phyloP scores from a whole-genome alignment of 2,797 vertebrate species.

The Sebastes minor region DNA sequence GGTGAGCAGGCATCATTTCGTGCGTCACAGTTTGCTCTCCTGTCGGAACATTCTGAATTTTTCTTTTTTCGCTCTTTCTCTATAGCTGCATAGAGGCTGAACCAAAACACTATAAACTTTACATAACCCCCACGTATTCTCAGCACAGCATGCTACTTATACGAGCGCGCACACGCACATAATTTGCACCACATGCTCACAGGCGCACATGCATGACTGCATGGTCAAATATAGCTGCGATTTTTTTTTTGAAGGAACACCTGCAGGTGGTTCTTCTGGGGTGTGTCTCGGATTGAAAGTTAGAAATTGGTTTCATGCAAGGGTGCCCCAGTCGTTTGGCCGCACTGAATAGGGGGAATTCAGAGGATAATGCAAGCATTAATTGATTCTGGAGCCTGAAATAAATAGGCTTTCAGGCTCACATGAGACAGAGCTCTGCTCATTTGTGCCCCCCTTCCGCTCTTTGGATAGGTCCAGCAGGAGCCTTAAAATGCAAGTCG shows the following conservation, averaged over 20 bases:
- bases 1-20: slow-evolving; percentile 35
- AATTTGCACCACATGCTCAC: background rate
- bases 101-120: slow-evolving; percentile 29
- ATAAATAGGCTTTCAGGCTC: slow-evolving; percentile 80
- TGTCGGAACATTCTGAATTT: slow-evolving; percentile 53
- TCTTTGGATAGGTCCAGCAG: slow-evolving; percentile 45
- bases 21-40: slow-evolving; percentile 42
- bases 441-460: slow-evolving; percentile 44
- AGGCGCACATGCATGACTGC: background rate
- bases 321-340: slow-evolving; percentile 78
- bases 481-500: slow-evolving; percentile 60
- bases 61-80: slow-evolving; percentile 27
- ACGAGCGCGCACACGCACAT: background rate
- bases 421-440: slow-evolving; percentile 60
- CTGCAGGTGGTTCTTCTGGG: slow-evolving; percentile 64
- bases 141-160: background rate
- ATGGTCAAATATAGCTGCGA: slow-evolving; percentile 24
- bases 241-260: slow-evolving; percentile 61
- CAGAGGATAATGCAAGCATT: slow-evolving; percentile 82
- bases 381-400: slow-evolving; percentile 83
- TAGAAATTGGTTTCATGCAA: slow-evolving; percentile 83
- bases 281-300: slow-evolving; percentile 71
- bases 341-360: slow-evolving; percentile 78
- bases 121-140: slow-evolving; percentile 20
- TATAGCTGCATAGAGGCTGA: slow-evolving; percentile 31